These are phyloP conservation scores for Bombus confusus DNA, from an alignment of 1,140 invertebrate genomes.

Conservation along the genomic window DNA sequence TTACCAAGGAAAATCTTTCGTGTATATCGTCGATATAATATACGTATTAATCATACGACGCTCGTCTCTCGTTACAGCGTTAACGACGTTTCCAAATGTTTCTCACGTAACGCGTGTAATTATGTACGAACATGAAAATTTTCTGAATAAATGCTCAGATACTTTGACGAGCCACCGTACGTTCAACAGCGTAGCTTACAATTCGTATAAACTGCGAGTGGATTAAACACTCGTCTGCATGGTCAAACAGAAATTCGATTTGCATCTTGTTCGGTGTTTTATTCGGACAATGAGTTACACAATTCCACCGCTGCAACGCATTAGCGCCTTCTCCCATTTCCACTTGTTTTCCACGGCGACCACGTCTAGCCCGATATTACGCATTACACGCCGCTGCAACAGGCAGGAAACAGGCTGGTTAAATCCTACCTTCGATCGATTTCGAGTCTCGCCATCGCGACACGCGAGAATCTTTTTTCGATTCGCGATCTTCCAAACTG, in stretches of 20 bases:
- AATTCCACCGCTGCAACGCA: slow-evolving; percentile 26
- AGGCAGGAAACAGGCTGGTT: slow-evolving; percentile 7
- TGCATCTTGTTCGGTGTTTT: slow-evolving; percentile 19
- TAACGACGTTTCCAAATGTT: too few species aligned
- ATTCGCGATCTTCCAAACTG: neutral
- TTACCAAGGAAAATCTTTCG: too few species aligned
- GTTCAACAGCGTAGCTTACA: too few species aligned
- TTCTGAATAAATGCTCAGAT: too few species aligned
- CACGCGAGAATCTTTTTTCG: neutral
- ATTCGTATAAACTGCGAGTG: neutral
- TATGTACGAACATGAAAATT: too few species aligned
- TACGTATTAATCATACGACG: too few species aligned
- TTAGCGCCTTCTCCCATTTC: slow-evolving; percentile 13
- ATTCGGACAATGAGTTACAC: slow-evolving; percentile 62
- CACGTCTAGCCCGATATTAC: neutral
- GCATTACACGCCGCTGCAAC: slow-evolving; percentile 5
- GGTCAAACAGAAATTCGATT: slow-evolving; percentile 21
- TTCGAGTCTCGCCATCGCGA: neutral
- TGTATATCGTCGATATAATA: too few species aligned
- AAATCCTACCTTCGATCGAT: neutral
- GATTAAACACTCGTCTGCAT: slow-evolving; percentile 5
- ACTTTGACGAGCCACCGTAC: too few species aligned
- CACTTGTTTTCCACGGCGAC: neutral
- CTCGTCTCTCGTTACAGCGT: too few species aligned
- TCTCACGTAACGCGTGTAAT: too few species aligned